Base-by-base conservation (phyloP, 2,113 vertebrate species). In the Oncorhynchus nerka region DNA sequence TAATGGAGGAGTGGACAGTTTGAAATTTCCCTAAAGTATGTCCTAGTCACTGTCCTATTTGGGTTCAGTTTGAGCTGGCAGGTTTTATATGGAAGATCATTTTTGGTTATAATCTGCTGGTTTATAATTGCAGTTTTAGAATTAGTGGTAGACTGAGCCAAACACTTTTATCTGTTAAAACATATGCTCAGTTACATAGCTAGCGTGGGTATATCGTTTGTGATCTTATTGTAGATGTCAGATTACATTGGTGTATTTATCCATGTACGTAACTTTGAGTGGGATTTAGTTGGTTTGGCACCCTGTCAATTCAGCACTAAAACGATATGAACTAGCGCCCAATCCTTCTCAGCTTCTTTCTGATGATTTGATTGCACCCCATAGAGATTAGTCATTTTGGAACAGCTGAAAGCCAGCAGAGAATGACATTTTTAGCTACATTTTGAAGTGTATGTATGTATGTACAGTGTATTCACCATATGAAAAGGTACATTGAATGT, bases 221-320 rank as follows among this genome's bases (percentile, higher is more conserved):
- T 12, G 7, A 78, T 81, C 71, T 84, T 76, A 79, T 82, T 61
- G 62, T 67, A 84, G 79, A 81, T 85, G 87, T 88, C 65, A 62
- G 78, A 82, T 88, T 81, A 61, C 67, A 26, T 76, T 83, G 83
- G 82, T 84, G 84, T 84, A 78, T 80, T 87, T 79, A 49, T 83
- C 9, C 39, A 45, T 1, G 2, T 45, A 82, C 76, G 77, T 81
- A 75, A 70, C 64, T 51, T 76, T 71, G 77, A 6, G 22, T 69
- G 71, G 73, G 79, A 85, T 85, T 84, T 85, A 78, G 84, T 86
- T 90, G 12, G 82, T 89, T 84, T 81, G 89, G 85, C 82, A 74
- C 80, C 86, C 81, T 79, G 73, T 79, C 64, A 79, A 66, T 81
- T 89, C 85, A 86, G 80, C 71, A 77, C 67, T 69, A 85, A 81